Base-by-base conservation (phyloP, 2,113 vertebrate genomes). In the Clarias batrachus region DNA sequence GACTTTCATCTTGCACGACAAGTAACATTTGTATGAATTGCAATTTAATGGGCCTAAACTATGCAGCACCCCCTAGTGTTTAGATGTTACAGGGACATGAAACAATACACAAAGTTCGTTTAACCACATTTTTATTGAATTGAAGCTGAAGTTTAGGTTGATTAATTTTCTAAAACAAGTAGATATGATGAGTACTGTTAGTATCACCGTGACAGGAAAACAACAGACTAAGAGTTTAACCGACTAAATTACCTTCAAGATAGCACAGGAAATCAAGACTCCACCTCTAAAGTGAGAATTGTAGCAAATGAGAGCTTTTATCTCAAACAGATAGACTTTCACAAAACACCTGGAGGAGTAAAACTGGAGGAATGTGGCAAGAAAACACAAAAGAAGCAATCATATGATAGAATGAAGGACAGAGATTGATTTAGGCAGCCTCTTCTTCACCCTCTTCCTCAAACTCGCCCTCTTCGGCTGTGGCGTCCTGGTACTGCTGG, bases 401-500 rank as follows among this genome's bases (percentile, higher is more conserved):
- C 65, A 13, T 6, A 13, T 10, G 33, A 68, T n/a, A 52, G 68
- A 8, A 25, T 62, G 25, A 68, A 17, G 41, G 30, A 81, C 12
- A 7, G 14, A 63, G 41, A 17, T 14, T 11, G 1, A 56, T 63
- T 54, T 59, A 89, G 52, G 86, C 78, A 1, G 66, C 65, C 65
- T 89, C 86, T 23, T 89, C 88, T 57, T 87, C 89, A 7, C 86
- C 85, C 37, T 90, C 90, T 77, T 89, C 89, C 71, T 90, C 91
- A 0, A 88, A 90, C 84, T 90, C 91, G 3, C 89, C 96, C 89
- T 96, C 96, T 83, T 96, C 95, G 0, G 94, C 94, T 0, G 95
- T 95, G 91, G 95, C 95, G 0, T 96, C 95, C 91, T 96, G 95
- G 90, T 96, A 96, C 92, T 96, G 95, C 86, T 96, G 95, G 89